Conservation (phyloP, 2,113 vertebrate genomes). For the Albula goreensis region DNA sequence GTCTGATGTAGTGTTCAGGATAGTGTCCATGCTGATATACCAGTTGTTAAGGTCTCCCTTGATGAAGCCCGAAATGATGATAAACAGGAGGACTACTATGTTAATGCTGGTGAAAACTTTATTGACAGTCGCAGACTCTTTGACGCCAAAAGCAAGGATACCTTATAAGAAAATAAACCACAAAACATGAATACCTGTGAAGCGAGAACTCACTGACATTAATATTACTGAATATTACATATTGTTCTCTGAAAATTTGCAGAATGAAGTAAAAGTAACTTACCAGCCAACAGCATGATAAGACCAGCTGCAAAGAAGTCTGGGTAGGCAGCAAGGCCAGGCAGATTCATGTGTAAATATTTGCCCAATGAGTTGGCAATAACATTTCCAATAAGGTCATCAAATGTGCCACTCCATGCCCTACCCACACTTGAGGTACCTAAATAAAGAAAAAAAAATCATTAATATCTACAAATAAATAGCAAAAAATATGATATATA, state of each 20-base stretch:
- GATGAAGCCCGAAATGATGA: slow-evolving; percentile 76
- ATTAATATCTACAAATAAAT: neutral
- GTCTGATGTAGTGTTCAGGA: slow-evolving; percentile 42
- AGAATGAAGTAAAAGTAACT: neutral
- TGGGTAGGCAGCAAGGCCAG: slow-evolving; percentile 77
- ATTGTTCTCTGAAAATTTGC: neutral
- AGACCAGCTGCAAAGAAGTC: slow-evolving; percentile 80
- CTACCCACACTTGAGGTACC: slow-evolving; percentile 82
- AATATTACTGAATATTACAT: neutral
- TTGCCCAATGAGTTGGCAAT: slow-evolving; percentile 67
- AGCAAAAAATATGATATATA: neutral
- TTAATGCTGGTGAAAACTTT: slow-evolving; percentile 81
- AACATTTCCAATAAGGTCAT: slow-evolving; percentile 73
- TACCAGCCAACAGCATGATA: slow-evolving; percentile 80
- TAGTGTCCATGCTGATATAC: slow-evolving; percentile 63
- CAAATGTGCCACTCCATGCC: slow-evolving; percentile 84
- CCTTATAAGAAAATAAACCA: slow-evolving; percentile 54
- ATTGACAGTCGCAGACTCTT: slow-evolving; percentile 80
- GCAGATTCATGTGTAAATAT: slow-evolving; percentile 58
- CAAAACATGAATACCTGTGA: neutral
- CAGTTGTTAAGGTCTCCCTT: slow-evolving; percentile 78
- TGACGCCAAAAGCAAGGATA: slow-evolving; percentile 82
- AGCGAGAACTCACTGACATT: neutral
- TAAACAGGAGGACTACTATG: slow-evolving; percentile 74
- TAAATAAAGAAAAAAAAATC: slow-evolving; percentile 39